A percentile compares a stretch with the other conserved stretches of the same genome.
These are phyloP conservation scores for Lerema accius DNA, from an alignment of 1,140 invertebrate genomes.

Conservation along the genomic window DNA sequence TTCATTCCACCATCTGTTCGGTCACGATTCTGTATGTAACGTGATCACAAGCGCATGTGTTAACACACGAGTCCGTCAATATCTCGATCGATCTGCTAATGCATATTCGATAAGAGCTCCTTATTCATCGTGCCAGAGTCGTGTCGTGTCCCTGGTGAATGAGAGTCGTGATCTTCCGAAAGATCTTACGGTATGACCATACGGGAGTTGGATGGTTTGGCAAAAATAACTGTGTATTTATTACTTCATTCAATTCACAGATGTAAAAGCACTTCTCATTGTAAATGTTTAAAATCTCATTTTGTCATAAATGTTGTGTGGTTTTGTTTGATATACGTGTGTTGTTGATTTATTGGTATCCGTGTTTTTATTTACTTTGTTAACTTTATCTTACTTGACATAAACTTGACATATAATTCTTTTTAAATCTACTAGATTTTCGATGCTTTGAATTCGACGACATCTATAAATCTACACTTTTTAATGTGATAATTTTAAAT, in stretches of 20 bases:
- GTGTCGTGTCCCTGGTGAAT: constrained; percentile 26
- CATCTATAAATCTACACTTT: too few species aligned
- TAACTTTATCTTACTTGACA: too few species aligned
- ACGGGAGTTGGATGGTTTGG: constrained; percentile 17
- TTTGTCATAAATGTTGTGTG: background rate
- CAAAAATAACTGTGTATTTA: constrained; percentile 6
- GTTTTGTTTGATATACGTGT: too few species aligned
- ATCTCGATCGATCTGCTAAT: constrained; percentile 28
- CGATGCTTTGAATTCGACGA: too few species aligned
- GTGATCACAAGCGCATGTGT: constrained; percentile 20
- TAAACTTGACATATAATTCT: too few species aligned
- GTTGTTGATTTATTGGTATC: too few species aligned
- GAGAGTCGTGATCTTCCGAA: constrained; percentile 24
- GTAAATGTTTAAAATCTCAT: background rate
- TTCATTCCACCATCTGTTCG: constrained; percentile 10
- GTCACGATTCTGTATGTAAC: constrained; percentile 15
- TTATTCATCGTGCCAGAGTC: constrained; percentile 24
- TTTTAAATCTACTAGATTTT: too few species aligned
- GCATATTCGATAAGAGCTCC: constrained; percentile 30
- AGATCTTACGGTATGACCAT: constrained; percentile 13
- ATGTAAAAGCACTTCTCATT: background rate
- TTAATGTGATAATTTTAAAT: too few species aligned
- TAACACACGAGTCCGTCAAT: constrained; percentile 26
- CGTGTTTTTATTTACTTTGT: too few species aligned
- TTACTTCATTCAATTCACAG: background rate